Evolutionary conservation across 2,797 vertebrate genomes (phyloP).

Genomic region (Gymnodraco acuticeps): DNA sequence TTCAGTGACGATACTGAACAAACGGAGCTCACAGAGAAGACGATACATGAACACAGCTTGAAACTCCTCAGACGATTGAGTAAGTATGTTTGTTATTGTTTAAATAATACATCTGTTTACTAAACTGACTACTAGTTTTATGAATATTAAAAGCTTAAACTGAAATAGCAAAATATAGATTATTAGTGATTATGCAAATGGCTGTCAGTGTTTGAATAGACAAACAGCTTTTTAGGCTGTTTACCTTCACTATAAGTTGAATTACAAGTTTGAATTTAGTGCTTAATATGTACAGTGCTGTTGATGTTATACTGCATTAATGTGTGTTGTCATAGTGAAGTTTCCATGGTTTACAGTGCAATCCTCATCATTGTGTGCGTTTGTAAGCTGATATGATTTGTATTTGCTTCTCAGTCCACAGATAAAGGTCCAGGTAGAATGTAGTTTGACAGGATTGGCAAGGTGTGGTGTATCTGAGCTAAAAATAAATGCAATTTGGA

Average conservation of each 20-base stretch:
- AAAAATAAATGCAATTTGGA: not conserved
- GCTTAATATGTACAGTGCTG: not conserved
- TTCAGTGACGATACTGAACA: conserved; percentile 7
- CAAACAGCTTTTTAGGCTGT: not conserved
- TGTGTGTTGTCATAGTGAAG: not conserved
- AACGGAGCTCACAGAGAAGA: conserved; percentile 11
- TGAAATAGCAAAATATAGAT: not conserved
- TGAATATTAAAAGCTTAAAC: not conserved
- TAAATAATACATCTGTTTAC: not conserved
- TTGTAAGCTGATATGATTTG: conserved; percentile 10
- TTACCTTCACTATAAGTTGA: not conserved
- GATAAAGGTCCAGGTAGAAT: conserved; percentile 58
- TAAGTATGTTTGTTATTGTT: conserved; percentile 50
- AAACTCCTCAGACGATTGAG: conserved; percentile 20
- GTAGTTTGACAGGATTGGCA: conserved; percentile 65
- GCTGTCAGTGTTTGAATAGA: not conserved
- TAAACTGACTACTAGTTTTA: not conserved
- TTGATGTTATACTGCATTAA: not conserved
- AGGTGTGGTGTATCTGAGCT: conserved; percentile 45
- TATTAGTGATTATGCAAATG: not conserved
- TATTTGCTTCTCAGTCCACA: conserved; percentile 21
- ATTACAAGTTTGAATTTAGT: not conserved
- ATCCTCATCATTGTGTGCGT: not conserved
- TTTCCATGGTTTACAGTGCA: not conserved
- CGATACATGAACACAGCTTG: conserved; percentile 9